Evolutionary conservation across 2,113 vertebrate genomes (phyloP).

Genomic region (Acrocephalus kingi): DNA sequence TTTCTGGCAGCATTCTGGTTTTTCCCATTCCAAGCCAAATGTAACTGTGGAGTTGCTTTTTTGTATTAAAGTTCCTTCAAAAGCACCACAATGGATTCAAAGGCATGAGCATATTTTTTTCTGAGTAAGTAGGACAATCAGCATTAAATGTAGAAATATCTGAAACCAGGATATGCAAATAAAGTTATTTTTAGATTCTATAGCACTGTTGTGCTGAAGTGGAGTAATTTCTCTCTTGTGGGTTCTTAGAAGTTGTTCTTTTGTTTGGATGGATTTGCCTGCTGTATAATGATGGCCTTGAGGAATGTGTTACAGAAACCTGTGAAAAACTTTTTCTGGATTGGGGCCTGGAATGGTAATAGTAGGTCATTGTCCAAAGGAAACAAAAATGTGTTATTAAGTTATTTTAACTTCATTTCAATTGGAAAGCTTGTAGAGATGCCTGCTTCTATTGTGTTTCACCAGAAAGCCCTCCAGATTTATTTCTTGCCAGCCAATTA

Average conservation of each 20-base stretch:
- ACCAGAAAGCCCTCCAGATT: background rate
- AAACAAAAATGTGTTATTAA: slow-evolving; percentile 60
- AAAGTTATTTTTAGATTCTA: slow-evolving; percentile 21
- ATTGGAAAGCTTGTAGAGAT: slow-evolving; percentile 36
- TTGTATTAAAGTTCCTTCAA: background rate
- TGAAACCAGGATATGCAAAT: background rate
- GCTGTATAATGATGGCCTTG: slow-evolving; percentile 24
- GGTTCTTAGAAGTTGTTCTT: slow-evolving; percentile 3
- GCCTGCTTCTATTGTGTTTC: slow-evolving; percentile 44
- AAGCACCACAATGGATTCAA: background rate
- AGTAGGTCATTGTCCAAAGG: slow-evolving; percentile 34
- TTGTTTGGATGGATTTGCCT: slow-evolving; percentile 27
- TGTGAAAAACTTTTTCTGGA: slow-evolving; percentile 21
- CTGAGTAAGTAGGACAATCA: background rate
- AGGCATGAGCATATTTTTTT: background rate
- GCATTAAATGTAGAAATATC: background rate
- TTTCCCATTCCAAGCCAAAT: background rate
- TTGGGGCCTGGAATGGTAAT: slow-evolving; percentile 22
- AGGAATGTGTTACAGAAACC: slow-evolving; percentile 26
- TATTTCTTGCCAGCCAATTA: slow-evolving; percentile 14
- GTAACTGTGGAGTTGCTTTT: background rate
- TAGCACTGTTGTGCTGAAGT: background rate
- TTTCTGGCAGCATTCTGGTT: background rate
- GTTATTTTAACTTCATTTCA: slow-evolving; percentile 60
- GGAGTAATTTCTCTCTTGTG: background rate